Evolutionary conservation across 1,140 invertebrate genomes (phyloP).

Genomic region (Asbolus verrucosus): DNA sequence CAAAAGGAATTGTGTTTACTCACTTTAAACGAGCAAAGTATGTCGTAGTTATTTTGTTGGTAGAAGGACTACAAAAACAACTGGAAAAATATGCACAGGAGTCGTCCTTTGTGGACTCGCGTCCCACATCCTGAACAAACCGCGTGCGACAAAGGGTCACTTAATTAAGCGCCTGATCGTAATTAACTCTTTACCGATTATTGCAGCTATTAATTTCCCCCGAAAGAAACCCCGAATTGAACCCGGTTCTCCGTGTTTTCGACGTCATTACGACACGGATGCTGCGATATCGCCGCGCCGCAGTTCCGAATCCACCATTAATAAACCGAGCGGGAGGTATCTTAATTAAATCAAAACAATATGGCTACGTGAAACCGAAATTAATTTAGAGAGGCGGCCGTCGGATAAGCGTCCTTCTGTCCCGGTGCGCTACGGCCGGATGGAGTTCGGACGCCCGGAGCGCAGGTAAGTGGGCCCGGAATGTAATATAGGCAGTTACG

Average conservation of each 20-base stretch:
- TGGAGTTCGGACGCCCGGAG: slow-evolving; percentile 11
- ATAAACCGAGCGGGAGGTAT: slow-evolving; percentile 60
- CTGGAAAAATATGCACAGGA: not conserved
- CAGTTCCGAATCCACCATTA: slow-evolving; percentile 52
- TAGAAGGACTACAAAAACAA: too few species aligned
- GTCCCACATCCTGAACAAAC: slow-evolving; percentile 1
- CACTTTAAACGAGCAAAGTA: too few species aligned
- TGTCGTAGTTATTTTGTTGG: too few species aligned
- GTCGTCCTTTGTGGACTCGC: slow-evolving; percentile 23
- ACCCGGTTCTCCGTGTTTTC: not conserved
- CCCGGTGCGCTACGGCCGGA: not conserved
- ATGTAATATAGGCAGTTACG: slow-evolving; percentile 37
- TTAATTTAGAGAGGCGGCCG: slow-evolving; percentile 60
- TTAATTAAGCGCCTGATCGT: slow-evolving; percentile 24
- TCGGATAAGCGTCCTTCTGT: slow-evolving; percentile 44
- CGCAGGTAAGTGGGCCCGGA: slow-evolving; percentile 30
- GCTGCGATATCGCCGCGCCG: slow-evolving; percentile 41
- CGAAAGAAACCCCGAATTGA: not conserved
- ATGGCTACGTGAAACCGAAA: slow-evolving; percentile 60
- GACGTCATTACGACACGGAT: slow-evolving; percentile 33
- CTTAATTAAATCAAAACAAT: slow-evolving; percentile 63
- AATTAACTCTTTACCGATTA: slow-evolving; percentile 39
- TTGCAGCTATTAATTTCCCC: slow-evolving; percentile 16
- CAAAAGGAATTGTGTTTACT: too few species aligned
- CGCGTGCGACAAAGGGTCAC: not conserved